A percentile compares a stretch with the other conserved stretches of the same genome.
Evolutionary conservation across 1,140 invertebrate genomes (phyloP).

Genomic region (Bombus superbus): DNA sequence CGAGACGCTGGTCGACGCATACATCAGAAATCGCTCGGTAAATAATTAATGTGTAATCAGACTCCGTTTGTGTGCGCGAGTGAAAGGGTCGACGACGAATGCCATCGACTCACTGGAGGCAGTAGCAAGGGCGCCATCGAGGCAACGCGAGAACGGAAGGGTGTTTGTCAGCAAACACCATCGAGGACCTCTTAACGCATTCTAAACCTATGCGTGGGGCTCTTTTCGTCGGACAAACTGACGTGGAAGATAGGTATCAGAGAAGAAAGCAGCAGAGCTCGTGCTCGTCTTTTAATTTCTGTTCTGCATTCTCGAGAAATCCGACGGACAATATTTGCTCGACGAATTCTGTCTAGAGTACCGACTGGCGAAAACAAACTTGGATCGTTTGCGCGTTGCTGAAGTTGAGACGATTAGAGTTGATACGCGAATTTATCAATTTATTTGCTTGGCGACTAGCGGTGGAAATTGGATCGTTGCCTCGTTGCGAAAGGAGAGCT

Average conservation of each 20-base stretch:
- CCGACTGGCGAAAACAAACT: neutral
- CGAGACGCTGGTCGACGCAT: constrained; percentile 56
- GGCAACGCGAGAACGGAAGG: constrained; percentile 72
- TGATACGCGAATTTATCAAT: too few species aligned
- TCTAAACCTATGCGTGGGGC: constrained; percentile 67
- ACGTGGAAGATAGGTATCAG: constrained; percentile 63
- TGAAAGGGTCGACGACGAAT: constrained; percentile 70
- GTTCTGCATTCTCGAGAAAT: constrained; percentile 9
- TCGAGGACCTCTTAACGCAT: constrained; percentile 75
- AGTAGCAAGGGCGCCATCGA: constrained; percentile 71
- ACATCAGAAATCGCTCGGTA: constrained; percentile 74
- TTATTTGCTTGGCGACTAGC: too few species aligned
- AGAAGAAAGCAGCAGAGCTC: constrained; percentile 1
- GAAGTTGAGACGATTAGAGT: too few species aligned
- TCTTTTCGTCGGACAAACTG: constrained; percentile 57
- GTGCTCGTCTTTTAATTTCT: constrained; percentile 42
- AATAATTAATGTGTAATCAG: constrained; percentile 82
- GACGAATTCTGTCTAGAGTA: neutral
- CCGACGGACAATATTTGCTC: constrained; percentile 3
- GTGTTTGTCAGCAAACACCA: constrained; percentile 79
- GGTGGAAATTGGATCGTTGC: too few species aligned
- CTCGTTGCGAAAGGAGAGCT: too few species aligned
- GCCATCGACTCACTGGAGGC: constrained; percentile 43
- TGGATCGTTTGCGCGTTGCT: too few species aligned
- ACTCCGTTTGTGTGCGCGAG: constrained; percentile 71